Percentiles rank a stretch among this genome's conserved stretches.
Conservation (phyloP, 2,888 invertebrate species). For the Meloe dianella region DNA sequence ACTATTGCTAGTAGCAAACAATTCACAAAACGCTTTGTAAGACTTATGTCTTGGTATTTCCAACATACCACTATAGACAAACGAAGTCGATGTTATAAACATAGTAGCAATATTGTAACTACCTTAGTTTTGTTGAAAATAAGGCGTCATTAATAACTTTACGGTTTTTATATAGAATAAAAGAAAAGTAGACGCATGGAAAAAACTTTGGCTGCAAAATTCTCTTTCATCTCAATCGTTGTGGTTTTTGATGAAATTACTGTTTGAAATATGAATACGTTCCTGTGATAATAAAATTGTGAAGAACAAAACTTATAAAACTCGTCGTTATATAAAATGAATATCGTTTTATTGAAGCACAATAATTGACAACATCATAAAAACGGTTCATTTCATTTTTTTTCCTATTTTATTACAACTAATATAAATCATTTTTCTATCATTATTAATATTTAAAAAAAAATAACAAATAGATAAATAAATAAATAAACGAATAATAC, state of each 20-base stretch:
- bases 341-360: constrained; percentile 23
- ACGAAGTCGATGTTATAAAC: constrained; percentile 19
- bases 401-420: background rate
- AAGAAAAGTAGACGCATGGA: background rate
- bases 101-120: background rate
- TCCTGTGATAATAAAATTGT: constrained; percentile 4
- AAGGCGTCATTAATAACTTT: constrained; percentile 34
- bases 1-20: constrained; percentile 41
- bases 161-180: constrained; percentile 26
- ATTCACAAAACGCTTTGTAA: constrained; percentile 51
- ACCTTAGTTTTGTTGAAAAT: constrained; percentile 4
- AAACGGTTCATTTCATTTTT: background rate
- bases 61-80: constrained; percentile 46
- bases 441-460: background rate
- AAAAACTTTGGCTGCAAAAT: background rate
- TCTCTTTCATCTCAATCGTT: constrained; percentile 12
- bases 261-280: constrained; percentile 23
- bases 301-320: background rate
- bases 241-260: constrained; percentile 27
- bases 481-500: background rate
- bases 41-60: constrained; percentile 49
- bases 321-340: constrained; percentile 12
- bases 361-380: constrained; percentile 20
- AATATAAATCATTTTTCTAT: background rate
- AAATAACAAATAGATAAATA: too few species aligned